Base-by-base conservation (phyloP, 1,140 invertebrate species). In the Formica exsecta region DNA sequence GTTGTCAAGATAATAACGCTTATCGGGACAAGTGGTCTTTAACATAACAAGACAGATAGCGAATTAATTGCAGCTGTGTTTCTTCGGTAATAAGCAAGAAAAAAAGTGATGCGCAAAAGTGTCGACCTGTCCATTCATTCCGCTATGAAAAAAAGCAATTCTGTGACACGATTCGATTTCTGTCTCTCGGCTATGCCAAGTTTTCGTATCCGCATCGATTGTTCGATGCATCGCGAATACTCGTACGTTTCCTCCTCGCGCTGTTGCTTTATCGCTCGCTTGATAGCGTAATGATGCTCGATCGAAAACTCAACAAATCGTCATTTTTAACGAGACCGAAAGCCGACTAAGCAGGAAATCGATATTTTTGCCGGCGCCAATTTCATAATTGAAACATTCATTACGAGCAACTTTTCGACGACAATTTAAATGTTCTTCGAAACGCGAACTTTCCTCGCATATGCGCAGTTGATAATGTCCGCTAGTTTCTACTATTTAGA, bases 1-100 rank as follows among this genome's bases (percentile, higher is more conserved):
- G 25, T 57, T 57, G 36, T 25, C 36, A 71, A 83, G 68, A 59
- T 83, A 81, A 32, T 48, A 25, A 83, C 2, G 68, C 11, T 83
- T 83, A 83, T 83, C 77, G 36, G 22, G 2, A 70, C 65, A 80
- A 80, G 51, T 80, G 77, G 54, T 44, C 3, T 59, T 51, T 44
- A 61, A 59, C 13, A 9, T 71, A 73, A 61, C 38, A n/a, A 61
- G 38, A 22, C 36, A 59, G 36, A 83, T 83, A 83, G 54, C 25
- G 13, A 29, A 70, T 80, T 80, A 83, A 83, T 73, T 83, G 13
- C 68, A 83, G 41, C 54, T 83, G 54, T 48, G 38, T 73, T 61
- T 19, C 48, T n/a, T 81, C 25, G 4, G 48, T 51, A 65, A 36
- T 44, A n/a, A 61, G 25, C 1, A 16, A 29, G 54, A 65, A 61